Evolutionary conservation across 2,113 vertebrate species (phyloP).

Genomic region (Todiramphus chloris): DNA sequence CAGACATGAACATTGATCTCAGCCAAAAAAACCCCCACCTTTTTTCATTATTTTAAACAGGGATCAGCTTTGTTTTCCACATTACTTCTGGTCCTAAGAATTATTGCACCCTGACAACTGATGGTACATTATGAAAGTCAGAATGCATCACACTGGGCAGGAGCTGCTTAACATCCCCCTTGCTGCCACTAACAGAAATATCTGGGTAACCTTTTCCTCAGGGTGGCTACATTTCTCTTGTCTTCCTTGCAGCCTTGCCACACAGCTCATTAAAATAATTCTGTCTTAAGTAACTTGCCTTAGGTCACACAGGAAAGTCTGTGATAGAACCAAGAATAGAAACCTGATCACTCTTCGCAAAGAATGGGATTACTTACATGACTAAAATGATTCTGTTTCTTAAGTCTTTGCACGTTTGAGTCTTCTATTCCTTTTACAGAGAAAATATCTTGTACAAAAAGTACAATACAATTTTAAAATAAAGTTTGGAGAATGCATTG

Average conservation of each 20-base stretch:
- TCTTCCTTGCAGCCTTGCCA: background rate
- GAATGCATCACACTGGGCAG: background rate
- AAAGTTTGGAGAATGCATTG: conserved; percentile 22
- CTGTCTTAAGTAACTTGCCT: conserved; percentile 53
- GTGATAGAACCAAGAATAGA: conserved; percentile 58
- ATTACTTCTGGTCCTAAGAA: background rate
- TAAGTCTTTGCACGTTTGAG: conserved; percentile 31
- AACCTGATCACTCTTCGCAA: conserved; percentile 55
- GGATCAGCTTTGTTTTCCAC: background rate
- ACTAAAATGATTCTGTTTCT: conserved; percentile 30
- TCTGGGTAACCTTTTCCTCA: background rate
- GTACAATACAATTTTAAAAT: background rate
- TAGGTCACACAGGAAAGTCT: conserved; percentile 47
- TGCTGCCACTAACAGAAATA: background rate
- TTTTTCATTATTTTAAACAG: background rate
- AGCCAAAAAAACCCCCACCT: background rate
- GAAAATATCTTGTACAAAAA: background rate
- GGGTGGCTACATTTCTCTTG: background rate
- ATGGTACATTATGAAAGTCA: background rate
- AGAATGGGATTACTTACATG: conserved; percentile 63
- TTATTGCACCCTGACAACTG: background rate
- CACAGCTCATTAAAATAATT: conserved; percentile 55
- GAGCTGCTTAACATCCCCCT: background rate
- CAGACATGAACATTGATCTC: background rate
- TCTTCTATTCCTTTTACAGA: background rate